Evolutionary conservation across 2,113 vertebrate genomes (phyloP).

Genomic region (Hyperopisus bebe): DNA sequence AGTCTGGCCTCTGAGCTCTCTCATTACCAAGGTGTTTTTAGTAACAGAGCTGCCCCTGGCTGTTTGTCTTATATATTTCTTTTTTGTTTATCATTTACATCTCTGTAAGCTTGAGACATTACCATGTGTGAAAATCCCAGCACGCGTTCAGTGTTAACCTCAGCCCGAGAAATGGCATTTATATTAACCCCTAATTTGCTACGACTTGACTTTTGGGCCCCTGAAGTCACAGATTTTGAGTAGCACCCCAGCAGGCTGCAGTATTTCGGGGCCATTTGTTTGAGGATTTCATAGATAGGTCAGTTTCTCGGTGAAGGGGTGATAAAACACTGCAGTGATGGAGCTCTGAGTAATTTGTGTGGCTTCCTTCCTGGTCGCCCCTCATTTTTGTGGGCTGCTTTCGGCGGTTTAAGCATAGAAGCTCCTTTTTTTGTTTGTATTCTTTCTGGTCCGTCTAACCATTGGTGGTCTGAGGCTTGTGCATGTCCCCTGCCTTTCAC

Average conservation of each 20-base stretch:
- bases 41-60: background rate
- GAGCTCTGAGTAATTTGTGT: background rate
- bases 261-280: background rate
- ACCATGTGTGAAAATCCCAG: background rate
- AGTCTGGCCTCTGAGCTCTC: background rate
- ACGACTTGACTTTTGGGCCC: background rate
- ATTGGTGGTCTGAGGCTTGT: background rate
- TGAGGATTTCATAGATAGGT: background rate
- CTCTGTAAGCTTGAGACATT: background rate
- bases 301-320: background rate
- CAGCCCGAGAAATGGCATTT: background rate
- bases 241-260: background rate
- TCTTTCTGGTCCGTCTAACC: background rate
- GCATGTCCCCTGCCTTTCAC: slow-evolving; percentile 17
- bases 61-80: background rate
- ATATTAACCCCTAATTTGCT: background rate
- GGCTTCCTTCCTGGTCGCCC: background rate
- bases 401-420: background rate
- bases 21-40: background rate
- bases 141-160: background rate
- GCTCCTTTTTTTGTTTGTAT: too few species aligned
- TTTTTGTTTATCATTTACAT: background rate
- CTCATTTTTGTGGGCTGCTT: background rate
- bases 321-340: background rate
- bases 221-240: background rate